Evolutionary conservation across 1,140 invertebrate species (phyloP).

Genomic region (Asbolus verrucosus): DNA sequence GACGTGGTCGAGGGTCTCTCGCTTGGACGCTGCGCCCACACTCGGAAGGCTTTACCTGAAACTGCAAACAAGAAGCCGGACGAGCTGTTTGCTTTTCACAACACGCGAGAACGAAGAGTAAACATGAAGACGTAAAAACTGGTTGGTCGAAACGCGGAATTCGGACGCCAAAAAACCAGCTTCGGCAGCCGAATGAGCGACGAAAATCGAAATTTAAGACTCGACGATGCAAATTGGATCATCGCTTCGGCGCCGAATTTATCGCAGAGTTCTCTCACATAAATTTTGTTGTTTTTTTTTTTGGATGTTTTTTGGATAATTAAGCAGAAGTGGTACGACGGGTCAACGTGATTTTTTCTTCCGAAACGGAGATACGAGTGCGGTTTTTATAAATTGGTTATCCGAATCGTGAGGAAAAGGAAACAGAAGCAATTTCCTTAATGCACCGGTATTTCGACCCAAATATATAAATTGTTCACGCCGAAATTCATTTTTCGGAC

Average conservation of each 20-base stretch:
- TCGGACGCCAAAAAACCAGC: not conserved
- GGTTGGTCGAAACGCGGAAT: no score
- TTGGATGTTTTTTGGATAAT: not conserved
- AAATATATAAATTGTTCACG: slow-evolving; percentile 12
- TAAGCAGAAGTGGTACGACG: not conserved
- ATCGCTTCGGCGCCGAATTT: no score
- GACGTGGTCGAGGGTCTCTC: no score
- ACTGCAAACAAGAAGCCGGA: not conserved
- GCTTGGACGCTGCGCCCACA: slow-evolving; percentile 1
- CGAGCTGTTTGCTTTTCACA: slow-evolving; percentile 13
- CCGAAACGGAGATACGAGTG: not conserved
- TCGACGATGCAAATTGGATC: slow-evolving; percentile 17
- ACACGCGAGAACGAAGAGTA: not conserved
- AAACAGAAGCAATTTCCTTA: slow-evolving; percentile 22
- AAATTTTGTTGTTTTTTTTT: not conserved
- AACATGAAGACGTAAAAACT: slow-evolving; percentile 2
- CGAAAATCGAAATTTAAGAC: slow-evolving; percentile 22
- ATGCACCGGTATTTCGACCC: not conserved
- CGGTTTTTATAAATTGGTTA: not conserved
- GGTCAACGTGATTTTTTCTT: no score
- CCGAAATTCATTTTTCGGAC: not conserved
- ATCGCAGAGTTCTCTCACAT: slow-evolving; percentile 26
- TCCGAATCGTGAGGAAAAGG: slow-evolving; percentile 2
- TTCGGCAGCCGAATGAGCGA: not conserved
- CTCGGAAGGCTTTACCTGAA: slow-evolving; percentile 9